Conservation (phyloP, 2,888 invertebrate species). For the Odontothrips loti region DNA sequence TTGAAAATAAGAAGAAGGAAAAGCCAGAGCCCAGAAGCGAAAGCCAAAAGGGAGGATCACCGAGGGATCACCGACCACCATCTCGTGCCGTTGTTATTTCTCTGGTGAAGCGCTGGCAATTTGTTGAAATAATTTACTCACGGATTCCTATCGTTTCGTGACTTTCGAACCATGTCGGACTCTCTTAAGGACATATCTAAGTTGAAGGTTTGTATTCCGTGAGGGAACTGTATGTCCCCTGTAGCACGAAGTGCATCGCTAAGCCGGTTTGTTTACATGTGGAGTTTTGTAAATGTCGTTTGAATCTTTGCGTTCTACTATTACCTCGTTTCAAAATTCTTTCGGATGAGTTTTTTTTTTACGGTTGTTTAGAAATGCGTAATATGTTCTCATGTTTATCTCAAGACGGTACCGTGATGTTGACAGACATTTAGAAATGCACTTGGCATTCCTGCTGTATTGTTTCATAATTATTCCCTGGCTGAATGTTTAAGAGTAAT, state of each 20-base stretch:
- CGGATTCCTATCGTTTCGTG: too few species aligned
- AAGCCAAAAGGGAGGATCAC: too few species aligned
- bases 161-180: background rate
- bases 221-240: background rate
- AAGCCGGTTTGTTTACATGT: conserved; percentile 21
- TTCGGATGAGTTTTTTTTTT: background rate
- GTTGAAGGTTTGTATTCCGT: background rate
- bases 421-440: background rate
- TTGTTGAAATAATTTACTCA: too few species aligned
- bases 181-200: background rate
- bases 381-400: background rate
- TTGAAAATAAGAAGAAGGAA: too few species aligned
- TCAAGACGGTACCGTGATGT: background rate
- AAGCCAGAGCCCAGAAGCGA: too few species aligned
- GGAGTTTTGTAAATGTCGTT: background rate
- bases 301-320: background rate
- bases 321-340: background rate
- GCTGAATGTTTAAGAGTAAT: background rate
- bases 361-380: background rate
- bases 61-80: too few species aligned
- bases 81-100: too few species aligned
- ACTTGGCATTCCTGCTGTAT: background rate
- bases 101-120: too few species aligned
- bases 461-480: background rate
- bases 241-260: background rate